phyloP scores from a whole-genome alignment of 1,140 invertebrate species.

The Neodiprion fabricii region DNA sequence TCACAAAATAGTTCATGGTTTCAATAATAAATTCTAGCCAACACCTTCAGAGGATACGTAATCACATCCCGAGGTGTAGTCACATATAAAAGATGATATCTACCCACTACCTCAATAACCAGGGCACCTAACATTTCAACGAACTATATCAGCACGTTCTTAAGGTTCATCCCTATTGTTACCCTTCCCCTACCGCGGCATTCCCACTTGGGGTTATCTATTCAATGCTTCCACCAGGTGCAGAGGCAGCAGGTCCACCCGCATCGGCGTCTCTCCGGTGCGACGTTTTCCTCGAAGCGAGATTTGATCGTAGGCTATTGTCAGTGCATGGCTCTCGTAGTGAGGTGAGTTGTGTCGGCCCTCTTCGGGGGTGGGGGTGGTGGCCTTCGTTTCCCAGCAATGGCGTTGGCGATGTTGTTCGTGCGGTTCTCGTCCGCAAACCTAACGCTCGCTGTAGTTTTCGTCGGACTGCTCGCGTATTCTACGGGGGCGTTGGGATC shows the following conservation, averaged over 20 bases:
- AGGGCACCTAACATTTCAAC: too few relatives aligned
- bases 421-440: conserved; percentile 49
- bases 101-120: too few relatives aligned
- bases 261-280: not conserved
- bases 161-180: too few relatives aligned
- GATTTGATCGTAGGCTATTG: conserved; percentile 57
- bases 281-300: conserved; percentile 34
- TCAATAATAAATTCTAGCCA: not conserved
- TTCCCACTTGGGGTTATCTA: too few relatives aligned
- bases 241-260: conserved; percentile 51
- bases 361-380: conserved; percentile 80
- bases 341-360: conserved; percentile 79
- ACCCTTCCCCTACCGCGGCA: too few relatives aligned
- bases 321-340: conserved; percentile 60
- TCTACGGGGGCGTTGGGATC: conserved; percentile 56
- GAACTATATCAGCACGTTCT: too few relatives aligned
- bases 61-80: not conserved
- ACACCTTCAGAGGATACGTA: not conserved
- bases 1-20: not conserved
- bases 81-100: not conserved
- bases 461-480: conserved; percentile 56
- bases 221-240: conserved; percentile 53
- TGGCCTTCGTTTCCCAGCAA: conserved; percentile 66
- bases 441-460: conserved; percentile 40
- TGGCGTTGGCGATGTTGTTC: conserved; percentile 49